Evolutionary conservation across 2,797 vertebrate species (phyloP).

Genomic region (Triplophysa yarkandensis): DNA sequence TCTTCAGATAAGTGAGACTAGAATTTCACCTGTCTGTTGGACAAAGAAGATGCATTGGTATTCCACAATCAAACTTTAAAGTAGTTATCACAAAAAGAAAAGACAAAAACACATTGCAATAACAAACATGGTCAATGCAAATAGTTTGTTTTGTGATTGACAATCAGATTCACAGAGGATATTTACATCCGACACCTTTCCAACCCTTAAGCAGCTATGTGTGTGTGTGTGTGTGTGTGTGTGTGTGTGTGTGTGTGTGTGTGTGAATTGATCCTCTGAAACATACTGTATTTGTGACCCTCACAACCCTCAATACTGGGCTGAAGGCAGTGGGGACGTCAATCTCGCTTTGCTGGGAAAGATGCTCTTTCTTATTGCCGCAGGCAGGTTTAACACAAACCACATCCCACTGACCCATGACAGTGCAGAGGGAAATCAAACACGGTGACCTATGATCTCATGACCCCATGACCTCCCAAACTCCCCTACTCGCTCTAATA

Average conservation of each 20-base stretch:
- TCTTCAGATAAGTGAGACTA: conserved; percentile 19
- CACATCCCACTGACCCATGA: conserved; percentile 32
- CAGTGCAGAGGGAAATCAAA: conserved; percentile 49
- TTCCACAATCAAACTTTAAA: no score
- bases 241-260: conserved; percentile 2
- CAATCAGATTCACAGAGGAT: conserved; percentile 2
- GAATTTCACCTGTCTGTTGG: conserved; percentile 28
- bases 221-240: neutral
- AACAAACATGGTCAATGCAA: neutral
- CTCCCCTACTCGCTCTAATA: conserved; percentile 34
- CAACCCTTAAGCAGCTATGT: neutral
- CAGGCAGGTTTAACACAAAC: conserved; percentile 35
- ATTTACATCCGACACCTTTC: neutral
- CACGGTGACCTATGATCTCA: conserved; percentile 41
- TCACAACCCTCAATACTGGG: conserved; percentile 2
- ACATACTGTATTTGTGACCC: conserved; percentile 38
- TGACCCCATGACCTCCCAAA: conserved; percentile 24
- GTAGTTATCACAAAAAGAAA: no score
- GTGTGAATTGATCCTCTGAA: conserved; percentile 15
- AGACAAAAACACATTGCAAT: neutral
- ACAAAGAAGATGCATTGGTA: conserved; percentile 10
- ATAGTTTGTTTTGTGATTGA: neutral
- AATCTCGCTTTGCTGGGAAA: conserved; percentile 42
- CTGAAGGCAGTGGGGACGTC: conserved; percentile 21
- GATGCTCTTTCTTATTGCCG: conserved; percentile 32